Evolutionary conservation across 2,113 vertebrate species (phyloP), one percentile per base, ranked within the genome.

Genomic region (Pantherophis guttatus): DNA sequence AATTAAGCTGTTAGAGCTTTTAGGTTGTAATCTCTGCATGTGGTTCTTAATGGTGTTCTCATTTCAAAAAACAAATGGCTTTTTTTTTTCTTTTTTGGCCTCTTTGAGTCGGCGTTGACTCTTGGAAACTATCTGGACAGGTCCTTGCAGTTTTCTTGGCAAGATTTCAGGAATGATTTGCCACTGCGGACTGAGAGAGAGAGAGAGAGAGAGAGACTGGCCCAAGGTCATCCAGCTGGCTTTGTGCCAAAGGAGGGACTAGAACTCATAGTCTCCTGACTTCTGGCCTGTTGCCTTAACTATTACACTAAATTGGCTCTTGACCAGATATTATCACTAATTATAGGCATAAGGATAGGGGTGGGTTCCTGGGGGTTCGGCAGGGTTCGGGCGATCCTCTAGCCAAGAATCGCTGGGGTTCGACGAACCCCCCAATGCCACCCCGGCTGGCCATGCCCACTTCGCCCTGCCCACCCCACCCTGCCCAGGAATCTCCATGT

Each of bases 31-130:
- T 96, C 96, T 92, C 26, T 92, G 33, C 92, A 92, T 96, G 88
- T 91, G 94, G 93, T 96, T 95, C 95, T 96, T 95, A 97, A 93
- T 95, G 90, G 58, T 94, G 88, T 93, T 94, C 21, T 92, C 12
- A 33, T 94, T 90, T 95, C 94, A 88, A 93, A 10, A 10, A 87
- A 88, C 91, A 81, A 39, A 81, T 39, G 39, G 39, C 39, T 39
- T 39, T 39, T 39, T 39, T 39, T 39, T 39, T 39, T 39, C 39
- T 39, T 39, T 39, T 39, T 39, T 39, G 5, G 70, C 33, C 33
- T 39, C 70, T 39, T 39, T 39, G 33, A 75, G 6, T 33, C 65
- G 33, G 15, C 6, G n/a, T 75, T 75, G 65, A 39, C 2, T 21
- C 70, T 39, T 81, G 70, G 70, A 39, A 17, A 39, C n/a, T 81